A percentile compares a stretch with the other conserved stretches of the same genome.
Conservation (phyloP, 2,113 vertebrate genomes). For the Eptesicus fuscus region DNA sequence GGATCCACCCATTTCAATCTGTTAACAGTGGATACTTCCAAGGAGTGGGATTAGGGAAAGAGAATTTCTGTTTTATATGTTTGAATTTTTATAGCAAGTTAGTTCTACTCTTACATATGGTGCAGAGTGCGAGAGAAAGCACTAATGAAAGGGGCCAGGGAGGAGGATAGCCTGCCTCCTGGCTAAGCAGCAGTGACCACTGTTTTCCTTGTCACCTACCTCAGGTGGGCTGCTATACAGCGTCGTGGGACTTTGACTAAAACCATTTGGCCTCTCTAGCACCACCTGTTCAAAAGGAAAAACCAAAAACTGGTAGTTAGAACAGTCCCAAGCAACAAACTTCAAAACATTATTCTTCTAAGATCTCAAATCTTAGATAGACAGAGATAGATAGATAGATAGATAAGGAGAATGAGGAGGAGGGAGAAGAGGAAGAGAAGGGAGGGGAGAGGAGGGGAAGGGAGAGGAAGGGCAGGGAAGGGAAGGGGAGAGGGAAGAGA, state of each 20-base stretch:
- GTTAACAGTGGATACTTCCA: neutral
- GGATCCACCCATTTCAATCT: neutral
- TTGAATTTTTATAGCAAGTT: conserved; percentile 18
- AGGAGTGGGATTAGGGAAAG: neutral
- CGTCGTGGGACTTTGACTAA: neutral
- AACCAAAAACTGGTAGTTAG: neutral
- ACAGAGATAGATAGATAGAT: neutral
- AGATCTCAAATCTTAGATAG: neutral
- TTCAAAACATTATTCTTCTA: neutral
- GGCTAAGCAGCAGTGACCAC: neutral
- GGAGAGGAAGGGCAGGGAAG: neutral
- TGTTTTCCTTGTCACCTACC: conserved; percentile 11
- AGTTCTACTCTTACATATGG: neutral
- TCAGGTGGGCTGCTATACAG: neutral
- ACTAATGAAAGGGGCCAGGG: neutral
- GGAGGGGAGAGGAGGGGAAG: accelerated
- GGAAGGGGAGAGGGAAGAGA: neutral
- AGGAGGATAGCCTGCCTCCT: neutral
- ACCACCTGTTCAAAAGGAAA: conserved; percentile 42
- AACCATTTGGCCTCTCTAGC: conserved; percentile 76
- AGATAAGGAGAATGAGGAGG: neutral
- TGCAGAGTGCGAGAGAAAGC: neutral
- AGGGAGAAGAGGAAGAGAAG: too few species aligned
- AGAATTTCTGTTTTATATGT: neutral
- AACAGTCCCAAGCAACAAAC: neutral